Percentiles rank a stretch among this genome's conserved stretches.
Evolutionary conservation across 2,888 invertebrate species (phyloP).

Genomic region (Cataglyphis albicans): DNA sequence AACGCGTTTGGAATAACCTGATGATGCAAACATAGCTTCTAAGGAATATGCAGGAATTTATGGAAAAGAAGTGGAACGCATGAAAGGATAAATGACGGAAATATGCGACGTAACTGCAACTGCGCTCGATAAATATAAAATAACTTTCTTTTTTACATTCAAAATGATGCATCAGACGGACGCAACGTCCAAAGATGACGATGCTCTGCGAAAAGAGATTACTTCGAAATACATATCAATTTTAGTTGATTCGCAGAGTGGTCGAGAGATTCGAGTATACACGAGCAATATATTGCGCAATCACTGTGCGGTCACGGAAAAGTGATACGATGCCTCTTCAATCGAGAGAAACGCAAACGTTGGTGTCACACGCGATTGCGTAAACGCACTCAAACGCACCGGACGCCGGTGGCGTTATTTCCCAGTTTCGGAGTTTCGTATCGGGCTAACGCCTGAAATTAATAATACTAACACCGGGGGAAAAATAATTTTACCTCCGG

Average conservation of each 20-base stretch:
- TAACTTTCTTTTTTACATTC: constrained; percentile 40
- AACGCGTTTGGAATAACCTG: constrained; percentile 67
- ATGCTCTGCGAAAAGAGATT: background rate
- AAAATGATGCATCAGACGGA: background rate
- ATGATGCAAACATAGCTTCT: constrained; percentile 63
- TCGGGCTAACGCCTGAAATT: constrained; percentile 42
- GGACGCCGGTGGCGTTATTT: constrained; percentile 23
- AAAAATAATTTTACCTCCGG: constrained; percentile 55
- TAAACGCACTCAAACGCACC: constrained; percentile 31
- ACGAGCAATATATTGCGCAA: background rate
- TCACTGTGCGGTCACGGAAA: background rate
- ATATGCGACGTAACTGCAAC: constrained; percentile 55
- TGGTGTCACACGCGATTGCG: constrained; percentile 11
- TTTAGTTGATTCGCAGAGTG: background rate
- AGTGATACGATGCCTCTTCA: background rate
- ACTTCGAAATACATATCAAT: background rate
- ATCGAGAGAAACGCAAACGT: constrained; percentile 27
- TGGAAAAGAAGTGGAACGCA: background rate
- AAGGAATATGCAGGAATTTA: constrained; percentile 42
- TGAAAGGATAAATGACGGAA: constrained; percentile 57
- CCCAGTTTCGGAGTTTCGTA: constrained; percentile 26
- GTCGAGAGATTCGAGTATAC: background rate
- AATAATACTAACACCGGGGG: constrained; percentile 45
- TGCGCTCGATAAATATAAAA: constrained; percentile 67
- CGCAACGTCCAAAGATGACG: background rate